These are phyloP conservation scores for Bombus breviceps DNA, from an alignment of 1,140 invertebrate species.

Conservation along the genomic window DNA sequence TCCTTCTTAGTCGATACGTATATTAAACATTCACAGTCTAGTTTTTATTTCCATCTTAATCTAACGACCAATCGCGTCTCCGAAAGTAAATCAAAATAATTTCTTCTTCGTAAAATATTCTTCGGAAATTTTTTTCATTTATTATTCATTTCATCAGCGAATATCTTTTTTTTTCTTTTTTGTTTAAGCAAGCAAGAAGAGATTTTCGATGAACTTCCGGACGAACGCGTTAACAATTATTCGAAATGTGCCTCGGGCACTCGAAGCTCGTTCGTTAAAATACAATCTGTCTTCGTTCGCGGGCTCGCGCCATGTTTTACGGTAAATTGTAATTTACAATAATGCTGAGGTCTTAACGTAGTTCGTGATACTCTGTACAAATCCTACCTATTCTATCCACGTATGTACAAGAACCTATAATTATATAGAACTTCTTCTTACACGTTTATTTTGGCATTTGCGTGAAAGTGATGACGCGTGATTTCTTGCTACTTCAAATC, in stretches of 20 bases:
- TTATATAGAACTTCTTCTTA: conserved; percentile 50
- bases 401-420: conserved; percentile 71
- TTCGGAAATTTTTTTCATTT: background rate
- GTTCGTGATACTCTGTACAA: conserved; percentile 78
- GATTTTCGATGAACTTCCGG: conserved; percentile 7
- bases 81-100: conserved; percentile 23
- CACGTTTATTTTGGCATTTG: conserved; percentile 68
- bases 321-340: conserved; percentile 62
- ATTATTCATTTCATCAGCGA: background rate
- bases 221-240: conserved; percentile 71
- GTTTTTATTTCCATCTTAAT: conserved; percentile 43
- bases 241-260: conserved; percentile 71
- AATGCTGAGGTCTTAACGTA: conserved; percentile 46
- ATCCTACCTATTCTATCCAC: conserved; percentile 70
- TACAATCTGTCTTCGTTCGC: conserved; percentile 70
- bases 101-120: background rate
- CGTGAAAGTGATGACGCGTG: conserved; percentile 48
- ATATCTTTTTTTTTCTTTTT: background rate
- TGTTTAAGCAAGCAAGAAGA: background rate
- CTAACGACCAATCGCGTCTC: conserved; percentile 45
- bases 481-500: conserved; percentile 66
- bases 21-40: conserved; percentile 64
- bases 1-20: conserved; percentile 37
- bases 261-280: conserved; percentile 79
- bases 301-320: conserved; percentile 66